phyloP scores from a whole-genome alignment of 1,140 invertebrate species.

The Cydia splendana region DNA sequence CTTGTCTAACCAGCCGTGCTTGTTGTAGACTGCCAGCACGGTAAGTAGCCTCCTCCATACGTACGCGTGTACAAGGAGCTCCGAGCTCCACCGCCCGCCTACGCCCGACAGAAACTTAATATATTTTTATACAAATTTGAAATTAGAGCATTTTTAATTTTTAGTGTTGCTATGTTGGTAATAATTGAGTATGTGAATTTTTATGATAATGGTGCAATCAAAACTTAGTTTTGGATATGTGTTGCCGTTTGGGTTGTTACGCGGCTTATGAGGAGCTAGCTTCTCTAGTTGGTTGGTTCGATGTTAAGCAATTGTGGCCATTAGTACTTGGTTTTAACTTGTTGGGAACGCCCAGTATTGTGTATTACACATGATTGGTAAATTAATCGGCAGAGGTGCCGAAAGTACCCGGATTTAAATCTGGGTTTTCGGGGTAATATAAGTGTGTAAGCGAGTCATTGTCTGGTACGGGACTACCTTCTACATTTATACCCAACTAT shows the following conservation, averaged over 20 bases:
- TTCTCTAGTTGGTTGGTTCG: slow-evolving; percentile 37
- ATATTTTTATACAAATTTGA: slow-evolving; percentile 37
- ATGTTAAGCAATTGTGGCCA: slow-evolving; percentile 49
- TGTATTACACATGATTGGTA: slow-evolving; percentile 35
- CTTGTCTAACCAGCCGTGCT: not conserved
- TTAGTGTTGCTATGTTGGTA: slow-evolving; percentile 42
- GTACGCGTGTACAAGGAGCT: not conserved
- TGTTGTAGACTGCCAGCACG: not conserved
- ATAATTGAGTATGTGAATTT: slow-evolving; percentile 51
- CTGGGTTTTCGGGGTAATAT: not conserved
- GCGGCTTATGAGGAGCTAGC: slow-evolving; percentile 6
- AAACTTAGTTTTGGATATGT: slow-evolving; percentile 44
- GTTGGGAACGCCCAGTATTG: slow-evolving; percentile 41
- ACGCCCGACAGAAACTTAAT: slow-evolving; percentile 29
- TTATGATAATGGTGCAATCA: slow-evolving; percentile 58
- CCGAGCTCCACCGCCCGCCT: slow-evolving; percentile 10
- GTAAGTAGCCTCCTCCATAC: not conserved
- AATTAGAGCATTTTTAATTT: slow-evolving; percentile 35
- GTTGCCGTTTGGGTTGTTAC: slow-evolving; percentile 31
- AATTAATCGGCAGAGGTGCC: slow-evolving; percentile 52
- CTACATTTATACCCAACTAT: not conserved
- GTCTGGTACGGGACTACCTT: not conserved
- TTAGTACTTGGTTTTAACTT: slow-evolving; percentile 46
- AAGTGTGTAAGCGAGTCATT: not conserved
- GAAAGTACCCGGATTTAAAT: slow-evolving; percentile 24